Base-by-base conservation (phyloP, 1,140 invertebrate genomes). In the Drosophila insularis region DNA sequence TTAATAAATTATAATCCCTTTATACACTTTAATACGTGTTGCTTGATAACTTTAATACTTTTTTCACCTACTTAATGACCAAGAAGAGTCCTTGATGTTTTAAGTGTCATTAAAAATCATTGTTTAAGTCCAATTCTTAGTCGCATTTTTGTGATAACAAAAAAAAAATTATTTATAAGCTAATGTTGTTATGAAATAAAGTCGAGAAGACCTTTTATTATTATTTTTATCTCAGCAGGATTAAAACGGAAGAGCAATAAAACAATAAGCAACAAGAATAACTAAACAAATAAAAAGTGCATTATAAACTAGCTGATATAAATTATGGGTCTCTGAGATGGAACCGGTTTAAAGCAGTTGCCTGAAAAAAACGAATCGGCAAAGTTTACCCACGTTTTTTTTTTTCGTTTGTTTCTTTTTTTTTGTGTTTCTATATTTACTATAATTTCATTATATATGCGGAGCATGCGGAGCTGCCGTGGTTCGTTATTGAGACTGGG, bases 281-380 rank as follows among this genome's bases (percentile, higher is more conserved):
- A 27, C 14, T 17, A 14, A 63, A 63, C 50, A 59, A 74, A 68
- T 27, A 54, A 62, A 76, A 61, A 46, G 23, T 46, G 55, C 68
- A 67, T 27, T 43, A 13, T 50, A 37, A 62, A 62, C 71, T 53
- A 43, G 35, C 32, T 58, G 78, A 74, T 71, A 85, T 86, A 85
- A 85, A 85, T 81, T 81, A 81, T 68, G 55, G 55, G 69, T 64
- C 70, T 68, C 56, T 71, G 54, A 11, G 8, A 66, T 21, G 21
- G 10, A 86, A 87, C 82, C 71, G 79, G 82, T 86, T 86, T 19
- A 6, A 53, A 54, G 65, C 67, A 76, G 76, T 69, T 80, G 70
- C 62, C 68, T 68, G 50, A 56, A 69, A 19, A 19, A 32, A 7
- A 65, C 54, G 40, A 35, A 58, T 72, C 59, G 72, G 37, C 68